These are phyloP conservation scores for Acanthococcus lagerstroemiae DNA, from an alignment of 2,888 invertebrate genomes.

Conservation along the genomic window DNA sequence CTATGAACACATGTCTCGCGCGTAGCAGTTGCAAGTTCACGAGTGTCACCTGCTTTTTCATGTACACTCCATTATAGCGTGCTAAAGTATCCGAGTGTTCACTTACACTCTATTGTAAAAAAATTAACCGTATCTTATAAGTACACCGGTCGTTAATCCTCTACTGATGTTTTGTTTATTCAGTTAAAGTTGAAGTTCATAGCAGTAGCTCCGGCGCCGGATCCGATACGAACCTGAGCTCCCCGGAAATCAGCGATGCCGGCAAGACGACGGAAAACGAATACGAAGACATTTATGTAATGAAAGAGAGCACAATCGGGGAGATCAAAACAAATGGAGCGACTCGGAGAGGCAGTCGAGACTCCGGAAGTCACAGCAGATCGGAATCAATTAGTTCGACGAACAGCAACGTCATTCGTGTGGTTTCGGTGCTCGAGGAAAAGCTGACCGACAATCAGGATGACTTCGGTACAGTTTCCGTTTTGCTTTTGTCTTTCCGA, in stretches of 20 bases:
- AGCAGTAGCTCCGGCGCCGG: slow-evolving; percentile 51
- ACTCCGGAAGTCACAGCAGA: slow-evolving; percentile 65
- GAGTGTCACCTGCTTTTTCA: no score
- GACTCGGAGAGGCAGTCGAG: slow-evolving; percentile 40
- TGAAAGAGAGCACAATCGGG: slow-evolving; percentile 39
- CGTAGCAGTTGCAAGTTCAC: no score
- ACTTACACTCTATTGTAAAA: no score
- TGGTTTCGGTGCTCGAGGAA: slow-evolving; percentile 14
- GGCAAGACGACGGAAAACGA: slow-evolving; percentile 52
- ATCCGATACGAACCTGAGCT: slow-evolving; percentile 53
- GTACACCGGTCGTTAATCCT: no score
- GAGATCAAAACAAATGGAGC: slow-evolving; percentile 28
- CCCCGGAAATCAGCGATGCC: slow-evolving; percentile 45
- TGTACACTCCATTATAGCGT: no score
- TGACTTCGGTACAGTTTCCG: slow-evolving; percentile 22
- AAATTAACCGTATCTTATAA: no score
- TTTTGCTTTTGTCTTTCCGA: no score
- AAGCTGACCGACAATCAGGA: slow-evolving; percentile 13
- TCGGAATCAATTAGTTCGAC: slow-evolving; percentile 49
- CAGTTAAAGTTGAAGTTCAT: slow-evolving; percentile 81
- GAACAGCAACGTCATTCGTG: slow-evolving; percentile 39
- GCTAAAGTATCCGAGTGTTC: no score
- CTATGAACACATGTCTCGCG: no score
- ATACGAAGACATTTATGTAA: slow-evolving; percentile 71
- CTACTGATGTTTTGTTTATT: slow-evolving; percentile 32